Evolutionary conservation across 1,140 invertebrate genomes (phyloP), one percentile per base, ranked within the genome.

Genomic region (Brachionus koreanus): DNA sequence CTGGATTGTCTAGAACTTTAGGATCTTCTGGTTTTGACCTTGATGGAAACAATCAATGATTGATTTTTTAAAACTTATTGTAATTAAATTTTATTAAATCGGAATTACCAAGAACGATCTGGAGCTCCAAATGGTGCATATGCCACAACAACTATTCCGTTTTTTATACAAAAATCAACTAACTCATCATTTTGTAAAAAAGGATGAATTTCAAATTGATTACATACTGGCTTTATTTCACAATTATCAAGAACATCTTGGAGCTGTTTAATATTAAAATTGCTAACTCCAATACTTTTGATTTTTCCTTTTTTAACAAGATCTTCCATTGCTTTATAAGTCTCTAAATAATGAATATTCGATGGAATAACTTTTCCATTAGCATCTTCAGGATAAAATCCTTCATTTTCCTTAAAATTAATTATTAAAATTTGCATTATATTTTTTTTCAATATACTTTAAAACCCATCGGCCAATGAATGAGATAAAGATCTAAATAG

Each of bases 191-290:
- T 89, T 83, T 88, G 86, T 72, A 88, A 87, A 83, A 85, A 89
- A 7, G 89, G 88, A 84, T 89, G 87, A 76, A 89, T 87, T 84
- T 89, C 89, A 65, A 87, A 87, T 84, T 89, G 89, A 84, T 89
- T 88, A n/a, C 89, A 86, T 63, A 88, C 86, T 19, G 89, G 89
- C 46, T 84, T 82, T 16, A 89, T 83, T 49, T 84, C 84, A 79
- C 86, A 85, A 42, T 83, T 85, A 57, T 88, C 86, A 63, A 87
- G 57, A 16, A 88, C 69, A 23, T 85, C 83, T 75, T 87, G 85
- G 3, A 89, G 49, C 83, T 89, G 87, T 13, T 84, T 52, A 65
- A 87, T 84, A 12, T 84, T 83, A 83, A 88, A 89, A 81, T 89
- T 89, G 43, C 86, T 87, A 0, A 89, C 87, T 46, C 88, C 88